Conservation (phyloP, 2,113 vertebrate genomes). For the Cheilinus undulatus region DNA sequence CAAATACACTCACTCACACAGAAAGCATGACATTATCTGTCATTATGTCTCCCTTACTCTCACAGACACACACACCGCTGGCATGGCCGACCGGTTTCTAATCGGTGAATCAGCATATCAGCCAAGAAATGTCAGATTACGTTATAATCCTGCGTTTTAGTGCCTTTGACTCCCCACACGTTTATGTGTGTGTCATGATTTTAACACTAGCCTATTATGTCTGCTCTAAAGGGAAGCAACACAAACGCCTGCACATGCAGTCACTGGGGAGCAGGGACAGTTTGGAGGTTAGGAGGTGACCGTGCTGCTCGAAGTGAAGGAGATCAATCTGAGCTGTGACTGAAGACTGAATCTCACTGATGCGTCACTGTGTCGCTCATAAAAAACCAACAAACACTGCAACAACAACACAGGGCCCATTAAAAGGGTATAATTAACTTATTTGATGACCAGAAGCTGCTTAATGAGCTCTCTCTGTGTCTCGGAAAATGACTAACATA, state of each 20-base stretch:
- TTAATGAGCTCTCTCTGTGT: constrained; percentile 25
- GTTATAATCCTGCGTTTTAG: constrained; percentile 59
- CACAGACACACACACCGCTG: constrained; percentile 35
- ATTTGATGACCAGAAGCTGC: constrained; percentile 49
- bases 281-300: constrained; percentile 36
- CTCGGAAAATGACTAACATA: constrained; percentile 22
- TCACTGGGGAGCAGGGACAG: constrained; percentile 18
- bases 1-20: constrained; percentile 17
- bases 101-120: constrained; percentile 71
- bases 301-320: constrained; percentile 17
- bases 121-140: constrained; percentile 72
- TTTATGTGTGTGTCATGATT: constrained; percentile 9
- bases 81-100: constrained; percentile 62
- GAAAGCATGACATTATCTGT: constrained; percentile 24
- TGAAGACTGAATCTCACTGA: constrained; percentile 51
- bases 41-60: constrained; percentile 30
- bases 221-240: constrained; percentile 29
- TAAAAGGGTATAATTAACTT: constrained; percentile 41
- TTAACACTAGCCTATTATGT: constrained; percentile 42
- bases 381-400: not conserved
- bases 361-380: not conserved
- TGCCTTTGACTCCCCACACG: constrained; percentile 44
- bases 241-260: not conserved
- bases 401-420: constrained; percentile 39
- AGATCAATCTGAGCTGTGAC: constrained; percentile 51